These are phyloP conservation scores for Luscinia luscinia DNA, from an alignment of 2,797 vertebrate species.

Conservation along the genomic window DNA sequence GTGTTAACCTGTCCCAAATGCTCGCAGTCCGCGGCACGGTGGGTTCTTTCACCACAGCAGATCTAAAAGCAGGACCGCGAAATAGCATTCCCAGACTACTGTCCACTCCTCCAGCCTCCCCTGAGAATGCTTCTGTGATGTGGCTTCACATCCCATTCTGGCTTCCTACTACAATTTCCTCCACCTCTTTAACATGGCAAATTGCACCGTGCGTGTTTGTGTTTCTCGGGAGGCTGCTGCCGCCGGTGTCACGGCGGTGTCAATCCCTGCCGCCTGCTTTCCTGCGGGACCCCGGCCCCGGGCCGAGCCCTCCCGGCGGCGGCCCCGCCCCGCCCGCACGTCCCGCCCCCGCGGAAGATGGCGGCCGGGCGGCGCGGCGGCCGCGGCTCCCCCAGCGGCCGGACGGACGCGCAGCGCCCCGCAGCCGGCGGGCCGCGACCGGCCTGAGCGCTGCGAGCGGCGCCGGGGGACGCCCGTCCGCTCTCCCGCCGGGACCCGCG, in stretches of 20 bases:
- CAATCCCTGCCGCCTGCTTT: background rate
- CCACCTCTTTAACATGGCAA: background rate
- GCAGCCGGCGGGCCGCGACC: background rate
- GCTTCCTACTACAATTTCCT: background rate
- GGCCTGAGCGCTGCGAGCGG: background rate
- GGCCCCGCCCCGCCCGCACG: background rate
- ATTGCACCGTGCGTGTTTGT: background rate
- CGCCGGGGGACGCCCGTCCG: background rate
- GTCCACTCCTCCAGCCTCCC: background rate
- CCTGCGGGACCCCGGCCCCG: background rate
- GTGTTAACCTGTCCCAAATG: rapidly evolving
- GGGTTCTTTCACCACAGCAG: background rate
- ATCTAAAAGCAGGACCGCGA: background rate
- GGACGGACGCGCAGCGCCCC: background rate
- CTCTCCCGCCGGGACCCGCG: background rate
- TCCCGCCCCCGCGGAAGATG: background rate
- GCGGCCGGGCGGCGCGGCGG: background rate
- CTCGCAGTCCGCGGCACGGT: rapidly evolving
- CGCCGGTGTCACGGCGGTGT: background rate
- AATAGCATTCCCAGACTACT: background rate
- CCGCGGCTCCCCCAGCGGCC: background rate
- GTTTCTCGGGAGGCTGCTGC: background rate
- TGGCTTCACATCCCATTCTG: background rate
- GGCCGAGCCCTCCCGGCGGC: background rate
- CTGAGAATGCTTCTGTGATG: background rate